phyloP scores from a whole-genome alignment of 2,888 invertebrate species.

The Rambutsinella grinnellia region DNA sequence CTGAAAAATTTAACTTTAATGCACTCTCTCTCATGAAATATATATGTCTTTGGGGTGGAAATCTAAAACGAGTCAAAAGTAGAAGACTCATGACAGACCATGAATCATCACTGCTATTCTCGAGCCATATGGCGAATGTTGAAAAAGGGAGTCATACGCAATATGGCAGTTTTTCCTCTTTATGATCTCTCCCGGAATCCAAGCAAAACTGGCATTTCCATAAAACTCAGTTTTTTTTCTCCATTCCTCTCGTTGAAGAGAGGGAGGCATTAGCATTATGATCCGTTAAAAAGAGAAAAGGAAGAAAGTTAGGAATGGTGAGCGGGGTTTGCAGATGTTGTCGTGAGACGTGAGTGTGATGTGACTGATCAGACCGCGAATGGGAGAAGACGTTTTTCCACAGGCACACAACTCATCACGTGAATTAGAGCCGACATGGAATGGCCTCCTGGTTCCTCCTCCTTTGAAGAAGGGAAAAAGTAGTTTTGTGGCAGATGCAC shows the following conservation, averaged over 20 bases:
- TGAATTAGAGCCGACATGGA: slow-evolving; percentile 48
- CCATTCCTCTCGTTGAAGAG: not conserved
- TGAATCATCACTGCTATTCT: slow-evolving; percentile 46
- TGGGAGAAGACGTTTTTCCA: slow-evolving; percentile 48
- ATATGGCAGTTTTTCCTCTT: no score
- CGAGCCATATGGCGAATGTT: slow-evolving; percentile 41
- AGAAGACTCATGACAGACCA: slow-evolving; percentile 49
- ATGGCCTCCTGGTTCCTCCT: slow-evolving; percentile 30
- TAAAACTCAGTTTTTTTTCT: slow-evolving; percentile 10
- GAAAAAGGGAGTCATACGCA: no score
- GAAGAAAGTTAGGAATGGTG: not conserved
- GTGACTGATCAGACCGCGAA: slow-evolving; percentile 57
- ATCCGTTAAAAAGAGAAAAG: not conserved
- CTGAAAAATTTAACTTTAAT: slow-evolving; percentile 41
- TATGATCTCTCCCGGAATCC: slow-evolving; percentile 27
- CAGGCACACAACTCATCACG: slow-evolving; percentile 43
- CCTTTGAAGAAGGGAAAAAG: slow-evolving; percentile 16
- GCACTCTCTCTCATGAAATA: slow-evolving; percentile 18
- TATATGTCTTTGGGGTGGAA: slow-evolving; percentile 15
- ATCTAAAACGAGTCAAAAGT: slow-evolving; percentile 37
- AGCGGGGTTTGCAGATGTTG: slow-evolving; percentile 47
- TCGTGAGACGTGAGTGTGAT: slow-evolving; percentile 54
- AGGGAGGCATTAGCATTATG: not conserved
- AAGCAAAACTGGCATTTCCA: slow-evolving; percentile 34
- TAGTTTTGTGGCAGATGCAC: slow-evolving; percentile 41